phyloP scores from a whole-genome alignment of 2,888 invertebrate species.

The Drosophila mulleri region DNA sequence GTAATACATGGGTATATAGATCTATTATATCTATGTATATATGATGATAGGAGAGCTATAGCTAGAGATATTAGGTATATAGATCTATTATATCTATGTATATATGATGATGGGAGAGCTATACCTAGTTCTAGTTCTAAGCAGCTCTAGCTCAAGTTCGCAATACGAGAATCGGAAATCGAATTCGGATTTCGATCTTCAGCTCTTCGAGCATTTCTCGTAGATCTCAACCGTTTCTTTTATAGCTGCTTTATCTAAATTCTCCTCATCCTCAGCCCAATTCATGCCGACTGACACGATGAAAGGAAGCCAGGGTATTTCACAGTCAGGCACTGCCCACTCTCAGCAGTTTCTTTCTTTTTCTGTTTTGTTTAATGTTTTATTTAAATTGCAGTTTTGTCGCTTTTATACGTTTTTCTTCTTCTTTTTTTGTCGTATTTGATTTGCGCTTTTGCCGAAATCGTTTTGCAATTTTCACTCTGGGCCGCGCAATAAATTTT shows the following conservation, averaged over 20 bases:
- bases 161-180: too few species aligned
- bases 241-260: too few species aligned
- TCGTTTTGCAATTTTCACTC: constrained; percentile 65
- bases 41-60: too few species aligned
- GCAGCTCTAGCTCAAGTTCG: too few species aligned
- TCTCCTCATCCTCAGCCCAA: too few species aligned
- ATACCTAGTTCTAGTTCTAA: too few species aligned
- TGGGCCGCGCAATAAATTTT: constrained; percentile 55
- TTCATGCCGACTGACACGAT: too few species aligned
- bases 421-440: background rate
- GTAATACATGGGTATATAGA: too few species aligned
- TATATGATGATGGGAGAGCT: too few species aligned
- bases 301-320: background rate
- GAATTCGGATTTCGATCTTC: background rate
- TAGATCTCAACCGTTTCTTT: background rate
- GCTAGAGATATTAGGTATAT: background rate
- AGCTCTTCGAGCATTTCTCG: background rate
- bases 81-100: too few species aligned
- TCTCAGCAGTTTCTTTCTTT: background rate
- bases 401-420: background rate
- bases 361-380: constrained; percentile 23
- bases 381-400: constrained; percentile 38
- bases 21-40: too few species aligned
- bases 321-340: background rate
- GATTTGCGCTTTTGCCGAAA: constrained; percentile 33